Conservation (phyloP, 2,797 vertebrate species). For the Ctenosaura bakeri region DNA sequence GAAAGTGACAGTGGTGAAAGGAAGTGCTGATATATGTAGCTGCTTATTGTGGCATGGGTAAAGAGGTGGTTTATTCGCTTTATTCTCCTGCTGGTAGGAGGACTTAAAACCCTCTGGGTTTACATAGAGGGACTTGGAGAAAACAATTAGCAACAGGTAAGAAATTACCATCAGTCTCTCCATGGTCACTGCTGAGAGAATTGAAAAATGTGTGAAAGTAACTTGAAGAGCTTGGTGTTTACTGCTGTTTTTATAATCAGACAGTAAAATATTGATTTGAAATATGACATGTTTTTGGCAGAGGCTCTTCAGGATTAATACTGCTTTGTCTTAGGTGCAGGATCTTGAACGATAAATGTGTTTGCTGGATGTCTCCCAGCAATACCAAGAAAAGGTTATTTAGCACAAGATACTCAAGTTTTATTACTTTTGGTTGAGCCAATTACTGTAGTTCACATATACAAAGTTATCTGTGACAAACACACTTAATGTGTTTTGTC, state of each 20-base stretch:
- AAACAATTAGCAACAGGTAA: conserved; percentile 66
- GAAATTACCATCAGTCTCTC: conserved; percentile 32
- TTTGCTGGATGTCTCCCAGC: background rate
- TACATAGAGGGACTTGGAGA: conserved; percentile 58
- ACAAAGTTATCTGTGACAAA: background rate
- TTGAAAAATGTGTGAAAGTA: too few species aligned
- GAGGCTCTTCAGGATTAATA: conserved; percentile 23
- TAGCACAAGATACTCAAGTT: background rate
- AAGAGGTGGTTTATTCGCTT: conserved; percentile 32
- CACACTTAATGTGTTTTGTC: background rate
- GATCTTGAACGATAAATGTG: background rate
- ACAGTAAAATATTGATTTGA: background rate
- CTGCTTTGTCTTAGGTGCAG: background rate
- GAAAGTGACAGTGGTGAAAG: background rate
- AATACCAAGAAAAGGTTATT: background rate
- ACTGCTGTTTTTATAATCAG: background rate
- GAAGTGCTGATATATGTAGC: conserved; percentile 6
- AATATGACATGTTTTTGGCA: conserved; percentile 16
- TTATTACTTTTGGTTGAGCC: background rate
- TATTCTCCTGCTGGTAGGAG: conserved; percentile 32
- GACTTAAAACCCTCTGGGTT: conserved; percentile 21
- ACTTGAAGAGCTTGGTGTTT: background rate
- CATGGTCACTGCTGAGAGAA: conserved; percentile 7
- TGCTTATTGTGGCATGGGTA: background rate
- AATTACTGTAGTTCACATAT: background rate